phyloP scores from a whole-genome alignment of 2,888 invertebrate genomes.

The Caenorhabditis sp. region DNA sequence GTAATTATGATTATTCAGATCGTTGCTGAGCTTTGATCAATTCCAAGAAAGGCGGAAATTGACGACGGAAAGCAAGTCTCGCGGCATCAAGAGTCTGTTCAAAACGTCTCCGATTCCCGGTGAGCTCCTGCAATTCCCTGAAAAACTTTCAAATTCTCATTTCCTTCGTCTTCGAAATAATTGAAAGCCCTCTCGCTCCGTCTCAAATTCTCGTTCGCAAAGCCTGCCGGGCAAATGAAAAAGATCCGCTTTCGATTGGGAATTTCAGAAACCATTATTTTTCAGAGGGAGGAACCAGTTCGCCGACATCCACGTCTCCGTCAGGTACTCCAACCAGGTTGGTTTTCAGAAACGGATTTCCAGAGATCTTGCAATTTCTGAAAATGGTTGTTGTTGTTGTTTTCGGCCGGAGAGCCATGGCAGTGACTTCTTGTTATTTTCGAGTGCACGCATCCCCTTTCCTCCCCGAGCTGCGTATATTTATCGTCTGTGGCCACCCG shows the following conservation, averaged over 20 bases:
- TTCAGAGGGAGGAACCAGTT: constrained; percentile 41
- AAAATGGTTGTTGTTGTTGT: constrained; percentile 30
- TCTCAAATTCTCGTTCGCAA: background rate
- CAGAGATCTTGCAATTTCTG: background rate
- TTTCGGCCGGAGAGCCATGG: background rate
- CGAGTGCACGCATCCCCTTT: constrained; percentile 17
- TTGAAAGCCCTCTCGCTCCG: background rate
- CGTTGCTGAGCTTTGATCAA: constrained; percentile 84
- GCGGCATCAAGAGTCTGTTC: constrained; percentile 66
- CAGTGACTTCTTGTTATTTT: constrained; percentile 33
- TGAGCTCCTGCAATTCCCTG: constrained; percentile 8
- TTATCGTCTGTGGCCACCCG: constrained; percentile 24
- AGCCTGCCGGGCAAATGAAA: too few species aligned
- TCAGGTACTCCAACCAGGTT: constrained; percentile 37
- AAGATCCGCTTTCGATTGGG: too few species aligned
- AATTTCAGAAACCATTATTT: background rate
- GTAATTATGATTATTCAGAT: constrained; percentile 51
- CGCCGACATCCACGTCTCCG: constrained; percentile 43
- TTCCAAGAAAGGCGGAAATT: constrained; percentile 88
- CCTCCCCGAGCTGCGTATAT: constrained; percentile 30
- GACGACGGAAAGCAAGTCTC: constrained; percentile 80
- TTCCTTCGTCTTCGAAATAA: background rate
- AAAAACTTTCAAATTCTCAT: background rate
- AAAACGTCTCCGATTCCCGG: constrained; percentile 67
- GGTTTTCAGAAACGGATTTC: constrained; percentile 11